Conservation (phyloP, 2,797 vertebrate genomes). For the Chanos chanos region DNA sequence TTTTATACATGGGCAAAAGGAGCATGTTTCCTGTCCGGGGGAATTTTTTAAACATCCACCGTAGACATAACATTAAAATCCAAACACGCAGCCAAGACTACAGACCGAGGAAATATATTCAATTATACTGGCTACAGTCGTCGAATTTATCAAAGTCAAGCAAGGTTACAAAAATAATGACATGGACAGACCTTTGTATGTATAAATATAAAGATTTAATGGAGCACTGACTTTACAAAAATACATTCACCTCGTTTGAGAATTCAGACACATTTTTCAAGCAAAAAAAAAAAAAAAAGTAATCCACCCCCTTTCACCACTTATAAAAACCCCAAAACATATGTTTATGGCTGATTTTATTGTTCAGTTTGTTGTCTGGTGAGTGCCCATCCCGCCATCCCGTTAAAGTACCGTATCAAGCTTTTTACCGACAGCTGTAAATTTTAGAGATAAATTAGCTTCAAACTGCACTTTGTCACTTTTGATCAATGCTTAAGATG, state of each 20-base stretch:
- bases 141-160: constrained; percentile 1
- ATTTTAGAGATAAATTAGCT: too few species aligned
- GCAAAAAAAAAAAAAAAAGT: constrained; percentile 79
- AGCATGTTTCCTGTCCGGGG: constrained; percentile 45
- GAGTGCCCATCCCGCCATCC: too few species aligned
- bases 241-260: constrained; percentile 99
- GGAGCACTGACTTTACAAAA: constrained; percentile 97
- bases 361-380: too few species aligned
- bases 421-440: too few species aligned
- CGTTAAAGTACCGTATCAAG: too few species aligned
- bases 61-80: constrained; percentile 27
- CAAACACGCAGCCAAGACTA: constrained; percentile 16
- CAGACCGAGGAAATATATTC: not conserved
- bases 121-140: not conserved
- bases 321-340: too few species aligned
- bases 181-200: constrained; percentile 59
- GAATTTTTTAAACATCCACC: constrained; percentile 43
- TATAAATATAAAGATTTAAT: constrained; percentile 99
- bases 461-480: too few species aligned
- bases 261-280: constrained; percentile 94
- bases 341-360: too few species aligned
- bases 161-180: constrained; percentile 38
- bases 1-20: constrained; percentile 50
- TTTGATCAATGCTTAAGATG: too few species aligned
- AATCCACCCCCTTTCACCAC: too few species aligned